Evolutionary conservation across 2,113 vertebrate species (phyloP).

Genomic region (Ceuthmochares aereus): DNA sequence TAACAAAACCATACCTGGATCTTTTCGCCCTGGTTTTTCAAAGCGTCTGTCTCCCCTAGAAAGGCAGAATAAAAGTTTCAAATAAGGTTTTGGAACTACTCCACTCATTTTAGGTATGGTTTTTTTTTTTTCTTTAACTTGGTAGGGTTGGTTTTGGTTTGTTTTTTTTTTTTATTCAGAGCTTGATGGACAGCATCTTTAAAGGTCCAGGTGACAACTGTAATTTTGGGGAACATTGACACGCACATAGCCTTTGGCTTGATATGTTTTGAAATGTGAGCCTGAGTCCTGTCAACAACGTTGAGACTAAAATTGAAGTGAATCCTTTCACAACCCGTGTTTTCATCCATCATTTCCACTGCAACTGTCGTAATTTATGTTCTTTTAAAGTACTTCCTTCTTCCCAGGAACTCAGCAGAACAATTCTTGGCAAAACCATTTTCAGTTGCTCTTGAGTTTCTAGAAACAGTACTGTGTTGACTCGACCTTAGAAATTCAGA

Average conservation of each 20-base stretch:
- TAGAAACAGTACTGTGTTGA: neutral
- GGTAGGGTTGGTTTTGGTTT: neutral
- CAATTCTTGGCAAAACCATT: neutral
- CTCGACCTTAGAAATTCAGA: neutral
- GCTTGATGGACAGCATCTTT: neutral
- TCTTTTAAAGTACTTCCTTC: neutral
- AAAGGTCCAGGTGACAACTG: neutral
- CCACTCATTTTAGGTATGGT: neutral
- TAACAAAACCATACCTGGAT: slow-evolving; percentile 89
- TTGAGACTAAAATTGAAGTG: neutral
- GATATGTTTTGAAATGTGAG: neutral
- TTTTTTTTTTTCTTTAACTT: neutral
- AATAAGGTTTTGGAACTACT: slow-evolving; percentile 35
- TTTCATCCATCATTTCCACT: neutral
- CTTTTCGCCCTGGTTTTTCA: slow-evolving; percentile 99
- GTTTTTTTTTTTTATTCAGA: neutral
- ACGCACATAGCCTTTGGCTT: neutral
- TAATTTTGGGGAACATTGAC: neutral
- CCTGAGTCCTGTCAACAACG: neutral
- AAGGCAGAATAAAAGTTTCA: slow-evolving; percentile 71
- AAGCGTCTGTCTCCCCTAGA: slow-evolving; percentile 95
- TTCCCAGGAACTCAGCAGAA: neutral
- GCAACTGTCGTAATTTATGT: neutral
- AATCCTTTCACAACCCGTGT: neutral
- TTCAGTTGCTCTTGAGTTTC: neutral